Percentiles rank a stretch among this genome's conserved stretches.
These are phyloP conservation scores for Gymnoscelis rufifasciata DNA, from an alignment of 2,888 invertebrate genomes.

Conservation along the genomic window DNA sequence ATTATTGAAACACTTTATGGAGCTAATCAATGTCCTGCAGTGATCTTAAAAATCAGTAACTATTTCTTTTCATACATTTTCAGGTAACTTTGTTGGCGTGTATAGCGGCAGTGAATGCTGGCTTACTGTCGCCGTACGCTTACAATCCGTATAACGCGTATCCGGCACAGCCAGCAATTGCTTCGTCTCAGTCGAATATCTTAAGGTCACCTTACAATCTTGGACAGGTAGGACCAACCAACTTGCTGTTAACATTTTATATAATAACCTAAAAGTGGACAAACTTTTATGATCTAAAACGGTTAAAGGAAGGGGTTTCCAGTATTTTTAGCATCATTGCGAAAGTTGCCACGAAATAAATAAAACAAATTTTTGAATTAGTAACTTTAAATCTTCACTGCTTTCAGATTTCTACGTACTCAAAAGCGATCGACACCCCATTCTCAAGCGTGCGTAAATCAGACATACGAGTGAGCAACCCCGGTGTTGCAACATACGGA, in stretches of 20 bases:
- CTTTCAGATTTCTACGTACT: slow-evolving; percentile 81
- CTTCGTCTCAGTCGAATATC: slow-evolving; percentile 80
- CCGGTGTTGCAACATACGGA: slow-evolving; percentile 62
- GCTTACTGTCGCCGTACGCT: slow-evolving; percentile 47
- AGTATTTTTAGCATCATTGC: no score
- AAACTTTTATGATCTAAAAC: no score
- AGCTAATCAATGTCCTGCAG: no score
- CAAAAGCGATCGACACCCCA: slow-evolving; percentile 85
- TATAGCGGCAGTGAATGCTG: slow-evolving; percentile 48
- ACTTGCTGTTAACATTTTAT: no score
- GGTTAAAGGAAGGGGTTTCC: no score
- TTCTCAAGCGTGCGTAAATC: slow-evolving; percentile 85
- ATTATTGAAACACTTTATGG: no score
- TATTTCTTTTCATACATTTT: no score
- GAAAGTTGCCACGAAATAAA: no score
- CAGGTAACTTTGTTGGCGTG: slow-evolving; percentile 53
- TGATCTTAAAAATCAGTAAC: no score
- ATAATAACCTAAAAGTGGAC: no score
- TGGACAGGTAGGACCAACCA: slow-evolving; percentile 82
- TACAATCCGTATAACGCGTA: slow-evolving; percentile 66
- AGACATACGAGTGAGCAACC: slow-evolving; percentile 85
- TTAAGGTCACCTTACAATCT: slow-evolving; percentile 82
- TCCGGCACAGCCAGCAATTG: slow-evolving; percentile 70
- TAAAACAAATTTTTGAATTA: no score
- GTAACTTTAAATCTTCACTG: no score